phyloP scores from a whole-genome alignment of 2,113 vertebrate species.

The Crotalus viridis region DNA sequence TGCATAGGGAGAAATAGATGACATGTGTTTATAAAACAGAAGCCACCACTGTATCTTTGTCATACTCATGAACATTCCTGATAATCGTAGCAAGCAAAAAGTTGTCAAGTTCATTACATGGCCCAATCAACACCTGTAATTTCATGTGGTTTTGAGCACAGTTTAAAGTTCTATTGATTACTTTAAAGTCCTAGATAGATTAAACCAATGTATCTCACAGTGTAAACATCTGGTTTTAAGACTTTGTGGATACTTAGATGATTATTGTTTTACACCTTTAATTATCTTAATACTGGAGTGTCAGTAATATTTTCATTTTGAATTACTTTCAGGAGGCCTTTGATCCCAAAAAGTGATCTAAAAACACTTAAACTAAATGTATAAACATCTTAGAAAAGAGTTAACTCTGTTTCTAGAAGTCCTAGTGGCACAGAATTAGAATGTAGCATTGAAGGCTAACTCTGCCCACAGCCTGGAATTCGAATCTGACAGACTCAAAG shows the following conservation, averaged over 20 bases:
- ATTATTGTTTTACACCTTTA: neutral
- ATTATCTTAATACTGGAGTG: neutral
- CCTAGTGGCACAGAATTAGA: no score
- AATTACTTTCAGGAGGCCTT: neutral
- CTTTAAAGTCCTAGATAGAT: neutral
- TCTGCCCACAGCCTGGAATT: no score
- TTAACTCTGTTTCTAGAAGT: neutral
- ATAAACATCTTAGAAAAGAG: neutral
- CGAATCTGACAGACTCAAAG: no score
- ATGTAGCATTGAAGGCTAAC: no score
- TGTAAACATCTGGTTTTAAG: neutral
- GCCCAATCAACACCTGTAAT: neutral
- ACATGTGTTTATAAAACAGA: neutral
- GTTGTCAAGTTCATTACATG: neutral
- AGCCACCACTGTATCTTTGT: neutral
- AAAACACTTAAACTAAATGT: neutral
- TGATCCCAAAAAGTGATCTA: neutral
- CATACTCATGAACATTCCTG: neutral
- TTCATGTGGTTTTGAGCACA: neutral
- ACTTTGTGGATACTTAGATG: neutral
- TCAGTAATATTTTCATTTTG: neutral
- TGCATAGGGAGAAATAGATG: neutral
- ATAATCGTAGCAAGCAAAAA: neutral
- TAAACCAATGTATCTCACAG: neutral
- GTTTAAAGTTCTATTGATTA: neutral